Percentiles rank a stretch among this genome's conserved stretches.
Evolutionary conservation across 2,888 invertebrate genomes (phyloP).

Genomic region (Operophtera brumata): DNA sequence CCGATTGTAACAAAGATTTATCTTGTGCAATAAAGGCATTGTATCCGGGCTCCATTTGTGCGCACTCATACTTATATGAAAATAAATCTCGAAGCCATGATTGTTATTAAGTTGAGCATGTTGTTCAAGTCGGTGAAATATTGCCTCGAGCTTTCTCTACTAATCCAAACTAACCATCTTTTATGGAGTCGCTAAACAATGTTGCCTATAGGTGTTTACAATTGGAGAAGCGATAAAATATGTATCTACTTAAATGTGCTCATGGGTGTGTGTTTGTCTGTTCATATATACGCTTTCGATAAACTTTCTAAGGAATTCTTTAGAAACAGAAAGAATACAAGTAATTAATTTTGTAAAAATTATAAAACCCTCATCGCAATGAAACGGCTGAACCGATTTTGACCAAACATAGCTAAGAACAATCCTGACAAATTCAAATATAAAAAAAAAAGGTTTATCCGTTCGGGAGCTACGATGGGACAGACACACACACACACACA

Average conservation of each 20-base stretch:
- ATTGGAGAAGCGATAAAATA: neutral
- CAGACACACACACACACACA: too few relatives aligned
- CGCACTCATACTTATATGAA: constrained; percentile 44
- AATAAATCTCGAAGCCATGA: constrained; percentile 46
- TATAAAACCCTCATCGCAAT: too few relatives aligned
- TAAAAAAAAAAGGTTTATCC: too few relatives aligned
- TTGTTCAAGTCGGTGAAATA: constrained; percentile 28
- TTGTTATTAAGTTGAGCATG: constrained; percentile 24
- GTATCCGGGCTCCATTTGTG: constrained; percentile 39
- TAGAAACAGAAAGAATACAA: too few relatives aligned
- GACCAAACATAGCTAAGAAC: too few relatives aligned
- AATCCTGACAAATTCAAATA: too few relatives aligned
- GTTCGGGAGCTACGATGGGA: too few relatives aligned
- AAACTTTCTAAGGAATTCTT: neutral
- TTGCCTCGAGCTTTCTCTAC: constrained; percentile 9
- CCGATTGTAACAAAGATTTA: constrained; percentile 60
- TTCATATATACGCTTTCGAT: neutral
- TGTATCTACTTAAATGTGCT: too few relatives aligned
- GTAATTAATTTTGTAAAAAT: too few relatives aligned
- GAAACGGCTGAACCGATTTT: too few relatives aligned
- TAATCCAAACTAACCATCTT: constrained; percentile 3
- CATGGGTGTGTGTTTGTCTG: neutral
- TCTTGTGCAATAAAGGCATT: constrained; percentile 63
- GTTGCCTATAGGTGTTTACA: neutral
- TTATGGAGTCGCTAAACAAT: constrained; percentile 13